Evolutionary conservation across 2,113 vertebrate genomes (phyloP).

Genomic region (Mustela nigripes): DNA sequence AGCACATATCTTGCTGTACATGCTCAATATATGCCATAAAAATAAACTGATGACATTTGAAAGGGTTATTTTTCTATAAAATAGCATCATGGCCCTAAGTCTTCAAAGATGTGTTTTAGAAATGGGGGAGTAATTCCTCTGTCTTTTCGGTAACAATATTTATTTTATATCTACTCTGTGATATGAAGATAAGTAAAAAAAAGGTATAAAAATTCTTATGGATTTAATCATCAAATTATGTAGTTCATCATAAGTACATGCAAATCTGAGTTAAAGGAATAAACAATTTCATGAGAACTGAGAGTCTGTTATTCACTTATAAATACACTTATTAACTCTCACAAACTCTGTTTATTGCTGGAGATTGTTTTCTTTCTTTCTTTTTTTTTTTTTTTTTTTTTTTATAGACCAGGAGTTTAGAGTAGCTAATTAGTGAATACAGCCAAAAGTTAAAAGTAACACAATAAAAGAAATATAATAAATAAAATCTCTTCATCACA

Average conservation of each 20-base stretch:
- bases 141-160: not conserved
- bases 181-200: not conserved
- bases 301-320: not conserved
- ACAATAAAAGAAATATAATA: slow-evolving; percentile 7
- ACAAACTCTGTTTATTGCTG: no score
- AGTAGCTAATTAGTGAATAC: not conserved
- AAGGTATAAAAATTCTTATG: not conserved
- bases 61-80: no score
- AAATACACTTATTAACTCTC: no score
- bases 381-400: no score
- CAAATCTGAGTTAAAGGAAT: not conserved
- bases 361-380: no score
- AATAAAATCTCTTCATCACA: not conserved
- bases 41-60: no score
- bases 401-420: no score
- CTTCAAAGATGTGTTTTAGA: no score
- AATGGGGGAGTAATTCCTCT: not conserved
- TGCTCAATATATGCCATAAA: no score
- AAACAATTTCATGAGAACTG: not conserved
- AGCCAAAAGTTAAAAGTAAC: not conserved
- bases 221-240: not conserved
- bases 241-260: not conserved
- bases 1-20: no score
- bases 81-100: no score
- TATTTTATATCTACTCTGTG: not conserved